Conservation (phyloP, 2,113 vertebrate species). For the Elephantulus edwardii region DNA sequence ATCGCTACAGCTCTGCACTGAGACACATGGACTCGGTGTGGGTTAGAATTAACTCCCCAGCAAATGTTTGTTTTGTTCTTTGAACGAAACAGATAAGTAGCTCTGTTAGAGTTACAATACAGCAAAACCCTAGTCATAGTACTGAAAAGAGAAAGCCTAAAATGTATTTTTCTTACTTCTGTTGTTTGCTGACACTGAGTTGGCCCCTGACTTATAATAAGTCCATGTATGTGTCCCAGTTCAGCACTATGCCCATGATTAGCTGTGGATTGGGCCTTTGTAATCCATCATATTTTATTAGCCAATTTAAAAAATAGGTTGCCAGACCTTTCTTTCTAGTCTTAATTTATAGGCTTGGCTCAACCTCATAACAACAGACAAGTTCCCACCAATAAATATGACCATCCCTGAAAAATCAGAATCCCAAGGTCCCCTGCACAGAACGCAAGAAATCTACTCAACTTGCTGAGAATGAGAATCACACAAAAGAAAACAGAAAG, state of each 20-base stretch:
- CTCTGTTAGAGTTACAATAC: not conserved
- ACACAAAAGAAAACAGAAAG: not conserved
- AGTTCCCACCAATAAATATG: not conserved
- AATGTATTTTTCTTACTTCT: conserved; percentile 17
- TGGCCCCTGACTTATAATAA: not conserved
- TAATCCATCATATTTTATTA: not conserved
- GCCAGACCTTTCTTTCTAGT: not conserved
- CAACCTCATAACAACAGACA: not conserved
- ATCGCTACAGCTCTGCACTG: not conserved
- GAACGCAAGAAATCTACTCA: not conserved
- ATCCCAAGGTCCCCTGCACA: not conserved
- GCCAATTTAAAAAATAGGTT: not conserved
- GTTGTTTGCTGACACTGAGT: not conserved
- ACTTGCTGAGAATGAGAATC: conserved; percentile 51
- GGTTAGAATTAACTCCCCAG: not conserved
- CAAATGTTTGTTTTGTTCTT: not conserved
- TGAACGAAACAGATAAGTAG: conserved; percentile 35
- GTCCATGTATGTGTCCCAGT: too few species aligned
- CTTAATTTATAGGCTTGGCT: not conserved
- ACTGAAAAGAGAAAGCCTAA: conserved; percentile 44
- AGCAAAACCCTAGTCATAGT: conserved; percentile 50
- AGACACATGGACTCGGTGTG: not conserved
- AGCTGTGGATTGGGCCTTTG: not conserved
- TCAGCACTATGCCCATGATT: not conserved
- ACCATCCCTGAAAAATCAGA: not conserved